A percentile compares a stretch with the other conserved stretches of the same genome.
Evolutionary conservation across 2,888 invertebrate species (phyloP).

Genomic region (Heteromyza rotundicornis): DNA sequence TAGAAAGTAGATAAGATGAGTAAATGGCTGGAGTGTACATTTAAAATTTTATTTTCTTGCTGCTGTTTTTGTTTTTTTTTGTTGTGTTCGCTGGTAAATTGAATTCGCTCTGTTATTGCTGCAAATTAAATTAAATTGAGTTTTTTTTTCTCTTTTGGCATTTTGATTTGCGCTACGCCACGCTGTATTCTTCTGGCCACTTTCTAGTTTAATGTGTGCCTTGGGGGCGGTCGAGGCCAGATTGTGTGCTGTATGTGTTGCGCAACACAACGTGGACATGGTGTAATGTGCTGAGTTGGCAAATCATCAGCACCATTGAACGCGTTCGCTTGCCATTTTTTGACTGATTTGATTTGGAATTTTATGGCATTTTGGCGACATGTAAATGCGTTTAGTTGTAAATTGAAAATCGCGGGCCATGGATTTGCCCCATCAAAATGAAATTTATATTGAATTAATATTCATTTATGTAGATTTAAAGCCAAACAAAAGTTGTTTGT

Average conservation of each 20-base stretch:
- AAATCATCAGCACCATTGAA: conserved; percentile 33
- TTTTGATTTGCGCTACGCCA: conserved; percentile 23
- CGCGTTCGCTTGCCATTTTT: conserved; percentile 25
- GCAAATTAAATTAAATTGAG: conserved; percentile 57
- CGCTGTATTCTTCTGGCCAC: no score
- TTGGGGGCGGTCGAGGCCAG: no score
- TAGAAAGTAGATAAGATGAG: background rate
- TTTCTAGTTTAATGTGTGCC: no score
- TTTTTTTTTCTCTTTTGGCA: conserved; percentile 30
- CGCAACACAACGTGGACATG: no score
- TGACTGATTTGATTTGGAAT: conserved; percentile 27
- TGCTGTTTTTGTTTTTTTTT: background rate
- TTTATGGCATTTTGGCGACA: background rate
- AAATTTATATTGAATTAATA: background rate
- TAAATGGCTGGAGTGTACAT: no score
- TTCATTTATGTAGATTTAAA: background rate
- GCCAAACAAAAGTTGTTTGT: no score
- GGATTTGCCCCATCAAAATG: background rate
- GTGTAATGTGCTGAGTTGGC: conserved; percentile 27
- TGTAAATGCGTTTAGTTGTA: background rate
- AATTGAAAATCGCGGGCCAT: background rate
- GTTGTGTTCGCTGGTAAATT: conserved; percentile 45
- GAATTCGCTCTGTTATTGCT: conserved; percentile 55
- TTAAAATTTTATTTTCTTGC: no score
- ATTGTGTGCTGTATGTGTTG: no score